phyloP scores from a whole-genome alignment of 2,113 vertebrate species.

The Litocranius walleri region DNA sequence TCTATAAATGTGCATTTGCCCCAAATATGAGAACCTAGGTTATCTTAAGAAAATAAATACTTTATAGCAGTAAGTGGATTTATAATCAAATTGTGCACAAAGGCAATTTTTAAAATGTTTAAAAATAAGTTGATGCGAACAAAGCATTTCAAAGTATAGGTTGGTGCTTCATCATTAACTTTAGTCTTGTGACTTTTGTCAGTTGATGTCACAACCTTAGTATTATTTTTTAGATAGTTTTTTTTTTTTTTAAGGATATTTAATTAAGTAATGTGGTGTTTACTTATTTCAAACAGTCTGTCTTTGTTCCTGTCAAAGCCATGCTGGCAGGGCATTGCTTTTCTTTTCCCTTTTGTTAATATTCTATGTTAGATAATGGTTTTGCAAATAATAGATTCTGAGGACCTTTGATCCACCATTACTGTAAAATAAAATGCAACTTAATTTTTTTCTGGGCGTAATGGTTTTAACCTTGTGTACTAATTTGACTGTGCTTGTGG shows the following conservation, averaged over 20 bases:
- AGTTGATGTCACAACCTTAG: constrained; percentile 61
- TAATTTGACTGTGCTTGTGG: constrained; percentile 83
- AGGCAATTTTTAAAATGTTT: constrained; percentile 18
- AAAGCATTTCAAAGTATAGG: constrained; percentile 65
- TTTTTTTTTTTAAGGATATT: constrained; percentile 42
- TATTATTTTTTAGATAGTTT: constrained; percentile 65
- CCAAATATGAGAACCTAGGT: constrained; percentile 8
- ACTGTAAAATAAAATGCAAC: constrained; percentile 80
- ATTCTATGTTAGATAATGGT: constrained; percentile 75
- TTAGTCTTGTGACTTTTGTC: constrained; percentile 69
- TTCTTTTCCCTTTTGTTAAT: constrained; percentile 68
- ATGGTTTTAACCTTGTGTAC: constrained; percentile 87
- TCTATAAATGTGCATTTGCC: constrained; percentile 25
- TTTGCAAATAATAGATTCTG: constrained; percentile 78
- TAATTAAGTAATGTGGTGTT: constrained; percentile 77
- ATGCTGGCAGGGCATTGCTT: constrained; percentile 50
- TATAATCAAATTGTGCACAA: constrained; percentile 42
- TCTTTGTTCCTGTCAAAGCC: constrained; percentile 68
- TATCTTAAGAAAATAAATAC: constrained; percentile 50
- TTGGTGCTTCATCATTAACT: constrained; percentile 62
- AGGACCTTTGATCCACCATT: constrained; percentile 81
- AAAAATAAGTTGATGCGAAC: constrained; percentile 67
- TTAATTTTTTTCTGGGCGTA: constrained; percentile 76
- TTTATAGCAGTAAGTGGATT: constrained; percentile 49
- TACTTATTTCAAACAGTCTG: constrained; percentile 59